A percentile compares a stretch with the other conserved stretches of the same genome.
These are phyloP conservation scores for Mormyrops attenuatus DNA, from an alignment of 2,797 vertebrate species.

Conservation along the genomic window DNA sequence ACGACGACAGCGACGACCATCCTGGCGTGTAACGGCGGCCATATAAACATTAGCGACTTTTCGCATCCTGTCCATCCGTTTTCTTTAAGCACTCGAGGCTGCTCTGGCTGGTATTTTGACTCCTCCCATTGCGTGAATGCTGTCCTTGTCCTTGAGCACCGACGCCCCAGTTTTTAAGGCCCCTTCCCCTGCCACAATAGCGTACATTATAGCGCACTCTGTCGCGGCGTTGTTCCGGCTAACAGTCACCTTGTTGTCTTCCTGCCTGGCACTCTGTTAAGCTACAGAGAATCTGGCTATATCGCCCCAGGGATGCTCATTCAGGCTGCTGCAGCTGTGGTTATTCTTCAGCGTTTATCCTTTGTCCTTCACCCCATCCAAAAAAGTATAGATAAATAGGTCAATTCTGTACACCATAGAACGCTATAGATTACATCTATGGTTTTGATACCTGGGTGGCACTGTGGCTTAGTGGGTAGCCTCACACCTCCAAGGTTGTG, in stretches of 20 bases:
- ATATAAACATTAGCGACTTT: neutral
- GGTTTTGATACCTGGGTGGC: neutral
- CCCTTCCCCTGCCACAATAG: slow-evolving; percentile 6
- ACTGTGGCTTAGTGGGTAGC: neutral
- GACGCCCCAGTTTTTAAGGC: neutral
- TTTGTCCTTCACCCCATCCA: neutral
- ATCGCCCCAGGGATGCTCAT: neutral
- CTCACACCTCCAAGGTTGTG: neutral
- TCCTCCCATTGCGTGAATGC: slow-evolving; percentile 24
- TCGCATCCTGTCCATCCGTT: neutral
- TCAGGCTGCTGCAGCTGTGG: neutral
- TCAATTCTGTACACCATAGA: neutral
- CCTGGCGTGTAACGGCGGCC: neutral
- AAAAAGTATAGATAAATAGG: neutral
- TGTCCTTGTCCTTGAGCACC: slow-evolving; percentile 23
- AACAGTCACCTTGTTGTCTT: slow-evolving; percentile 12
- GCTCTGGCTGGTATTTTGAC: neutral
- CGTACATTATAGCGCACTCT: slow-evolving; percentile 9
- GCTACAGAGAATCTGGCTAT: neutral
- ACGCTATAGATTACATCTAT: neutral
- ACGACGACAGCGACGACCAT: neutral
- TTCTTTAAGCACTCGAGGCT: neutral
- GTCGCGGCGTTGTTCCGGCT: neutral
- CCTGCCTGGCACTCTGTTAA: neutral
- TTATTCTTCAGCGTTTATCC: neutral